These are phyloP conservation scores for Ypsolopha scabrella DNA, from an alignment of 2,888 invertebrate genomes.

Conservation along the genomic window DNA sequence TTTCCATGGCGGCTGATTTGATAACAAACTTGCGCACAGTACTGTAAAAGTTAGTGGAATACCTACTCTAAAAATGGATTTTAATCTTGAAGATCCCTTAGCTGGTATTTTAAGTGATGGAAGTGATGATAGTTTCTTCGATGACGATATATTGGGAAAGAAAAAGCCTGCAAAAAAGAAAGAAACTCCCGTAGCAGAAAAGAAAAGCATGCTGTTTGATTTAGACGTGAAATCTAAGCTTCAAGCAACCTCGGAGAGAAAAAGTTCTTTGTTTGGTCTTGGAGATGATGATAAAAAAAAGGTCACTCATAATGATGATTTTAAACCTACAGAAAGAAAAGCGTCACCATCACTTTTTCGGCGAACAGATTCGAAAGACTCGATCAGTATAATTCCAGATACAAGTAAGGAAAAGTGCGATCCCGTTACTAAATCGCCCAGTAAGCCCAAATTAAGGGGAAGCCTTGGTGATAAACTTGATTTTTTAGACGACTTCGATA, in stretches of 20 bases:
- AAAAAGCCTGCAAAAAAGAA: slow-evolving; percentile 46
- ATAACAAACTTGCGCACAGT: slow-evolving; percentile 26
- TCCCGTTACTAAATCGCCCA: neutral
- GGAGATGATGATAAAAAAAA: slow-evolving; percentile 27
- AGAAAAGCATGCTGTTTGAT: slow-evolving; percentile 52
- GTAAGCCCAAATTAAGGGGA: slow-evolving; percentile 18
- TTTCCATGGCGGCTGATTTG: slow-evolving; percentile 43
- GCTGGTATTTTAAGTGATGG: slow-evolving; percentile 76
- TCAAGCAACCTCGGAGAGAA: slow-evolving; percentile 18
- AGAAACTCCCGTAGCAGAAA: slow-evolving; percentile 30
- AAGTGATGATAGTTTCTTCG: slow-evolving; percentile 80
- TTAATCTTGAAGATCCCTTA: slow-evolving; percentile 73
- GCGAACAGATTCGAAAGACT: slow-evolving; percentile 36
- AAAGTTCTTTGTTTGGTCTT: slow-evolving; percentile 27
- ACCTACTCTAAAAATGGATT: slow-evolving; percentile 55
- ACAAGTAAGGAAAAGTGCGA: neutral
- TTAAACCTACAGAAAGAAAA: slow-evolving; percentile 9
- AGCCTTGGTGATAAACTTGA: slow-evolving; percentile 38
- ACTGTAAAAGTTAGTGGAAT: no score
- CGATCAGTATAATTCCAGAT: slow-evolving; percentile 27
- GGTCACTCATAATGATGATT: slow-evolving; percentile 25
- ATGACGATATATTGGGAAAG: slow-evolving; percentile 67
- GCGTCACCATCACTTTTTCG: slow-evolving; percentile 30
- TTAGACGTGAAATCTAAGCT: slow-evolving; percentile 25
- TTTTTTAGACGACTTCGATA: slow-evolving; percentile 32